These are phyloP conservation scores for Drosophila malerkotliana DNA, from an alignment of 1,140 invertebrate genomes.

Conservation along the genomic window DNA sequence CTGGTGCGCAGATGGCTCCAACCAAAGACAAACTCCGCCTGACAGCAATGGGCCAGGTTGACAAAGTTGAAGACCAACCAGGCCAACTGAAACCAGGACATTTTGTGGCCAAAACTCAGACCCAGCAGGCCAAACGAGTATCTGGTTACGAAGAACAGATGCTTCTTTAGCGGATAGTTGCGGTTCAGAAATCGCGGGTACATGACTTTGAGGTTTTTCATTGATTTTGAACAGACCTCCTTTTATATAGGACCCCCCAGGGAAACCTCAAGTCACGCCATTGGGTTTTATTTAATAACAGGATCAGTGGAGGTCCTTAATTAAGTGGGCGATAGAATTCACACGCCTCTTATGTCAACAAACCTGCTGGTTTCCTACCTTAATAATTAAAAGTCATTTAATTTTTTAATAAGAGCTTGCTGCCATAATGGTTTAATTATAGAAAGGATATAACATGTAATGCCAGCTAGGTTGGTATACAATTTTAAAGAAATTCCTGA, in stretches of 20 bases:
- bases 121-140: constrained; percentile 62
- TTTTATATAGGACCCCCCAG: constrained; percentile 32
- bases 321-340: constrained; percentile 28
- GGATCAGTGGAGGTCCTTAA: constrained; percentile 21
- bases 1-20: constrained; percentile 50
- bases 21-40: constrained; percentile 62
- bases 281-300: constrained; percentile 39
- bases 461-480: neutral
- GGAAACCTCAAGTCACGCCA: constrained; percentile 2
- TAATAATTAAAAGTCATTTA: constrained; percentile 7
- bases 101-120: constrained; percentile 28
- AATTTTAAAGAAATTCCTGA: constrained; percentile 12
- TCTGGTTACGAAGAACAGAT: constrained; percentile 59
- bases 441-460: neutral
- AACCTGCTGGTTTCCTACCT: neutral
- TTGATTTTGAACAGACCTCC: neutral
- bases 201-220: constrained; percentile 23
- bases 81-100: constrained; percentile 1
- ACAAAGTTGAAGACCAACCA: constrained; percentile 61
- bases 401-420: neutral
- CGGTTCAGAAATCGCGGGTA: constrained; percentile 48
- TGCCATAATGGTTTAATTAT: neutral
- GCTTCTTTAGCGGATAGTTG: constrained; percentile 55
- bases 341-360: constrained; percentile 15
- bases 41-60: constrained; percentile 61